Conservation (phyloP, 2,888 invertebrate genomes). For the Zhuqinia jingwanae region DNA sequence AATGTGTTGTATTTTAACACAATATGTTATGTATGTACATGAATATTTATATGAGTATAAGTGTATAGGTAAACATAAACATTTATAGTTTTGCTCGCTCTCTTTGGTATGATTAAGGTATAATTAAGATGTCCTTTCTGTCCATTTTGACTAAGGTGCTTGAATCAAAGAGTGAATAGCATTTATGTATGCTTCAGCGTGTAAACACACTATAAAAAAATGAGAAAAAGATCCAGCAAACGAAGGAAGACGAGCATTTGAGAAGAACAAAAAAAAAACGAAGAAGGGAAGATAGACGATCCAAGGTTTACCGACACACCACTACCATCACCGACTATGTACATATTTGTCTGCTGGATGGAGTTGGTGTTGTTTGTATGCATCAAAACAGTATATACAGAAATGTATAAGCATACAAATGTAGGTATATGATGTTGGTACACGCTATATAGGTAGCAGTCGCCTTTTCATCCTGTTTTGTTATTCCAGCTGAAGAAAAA, state of each 20-base stretch:
- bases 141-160: conserved; percentile 61
- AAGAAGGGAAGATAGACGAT: background rate
- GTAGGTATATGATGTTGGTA: background rate
- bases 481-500: conserved; percentile 47
- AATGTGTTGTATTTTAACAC: background rate
- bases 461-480: background rate
- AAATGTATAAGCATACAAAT: too few species aligned
- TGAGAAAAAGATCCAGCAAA: conserved; percentile 4
- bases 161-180: conserved; percentile 50
- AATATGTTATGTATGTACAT: too few species aligned
- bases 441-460: background rate
- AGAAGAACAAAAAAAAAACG: background rate
- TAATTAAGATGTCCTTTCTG: conserved; percentile 70
- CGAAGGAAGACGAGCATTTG: conserved; percentile 27
- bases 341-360: too few species aligned
- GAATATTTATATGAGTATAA: too few species aligned
- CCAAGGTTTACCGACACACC: too few species aligned
- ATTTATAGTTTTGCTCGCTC: background rate
- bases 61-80: too few species aligned
- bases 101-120: conserved; percentile 55
- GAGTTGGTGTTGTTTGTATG: too few species aligned
- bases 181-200: conserved; percentile 33
- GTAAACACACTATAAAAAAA: conserved; percentile 2
- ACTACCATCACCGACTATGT: too few species aligned
- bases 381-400: too few species aligned